Percentiles rank a stretch among this genome's conserved stretches.
Evolutionary conservation across 2,888 invertebrate species (phyloP).

Genomic region (Lasioglossum figueresi): DNA sequence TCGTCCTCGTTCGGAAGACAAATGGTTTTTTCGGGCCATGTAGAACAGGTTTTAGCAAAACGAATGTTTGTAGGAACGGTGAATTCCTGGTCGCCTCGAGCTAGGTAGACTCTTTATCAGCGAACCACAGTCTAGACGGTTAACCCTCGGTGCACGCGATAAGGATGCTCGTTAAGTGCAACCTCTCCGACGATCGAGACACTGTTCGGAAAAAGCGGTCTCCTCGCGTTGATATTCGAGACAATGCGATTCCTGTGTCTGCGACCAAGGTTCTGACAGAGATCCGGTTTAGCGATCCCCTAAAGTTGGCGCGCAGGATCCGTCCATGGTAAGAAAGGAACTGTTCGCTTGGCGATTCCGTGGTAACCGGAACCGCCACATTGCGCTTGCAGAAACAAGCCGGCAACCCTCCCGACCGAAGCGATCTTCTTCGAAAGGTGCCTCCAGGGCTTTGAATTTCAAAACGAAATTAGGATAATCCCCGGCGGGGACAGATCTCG

Average conservation of each 20-base stretch:
- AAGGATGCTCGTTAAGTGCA: slow-evolving; percentile 5
- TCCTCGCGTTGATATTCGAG: not conserved
- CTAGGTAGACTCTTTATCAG: not conserved
- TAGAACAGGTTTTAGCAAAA: not conserved
- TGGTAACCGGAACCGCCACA: not conserved
- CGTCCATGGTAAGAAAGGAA: not conserved
- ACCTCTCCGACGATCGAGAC: not conserved
- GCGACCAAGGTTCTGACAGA: not conserved
- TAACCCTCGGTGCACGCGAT: not conserved
- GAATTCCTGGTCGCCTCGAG: not conserved
- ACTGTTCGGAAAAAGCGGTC: not conserved
- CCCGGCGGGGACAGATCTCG: not conserved
- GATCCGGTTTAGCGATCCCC: not conserved
- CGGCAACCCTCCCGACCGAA: not conserved
- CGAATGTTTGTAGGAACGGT: not conserved
- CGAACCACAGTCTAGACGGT: not conserved
- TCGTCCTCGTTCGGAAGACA: not conserved
- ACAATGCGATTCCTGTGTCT: not conserved
- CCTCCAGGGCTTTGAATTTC: not conserved
- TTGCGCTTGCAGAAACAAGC: not conserved
- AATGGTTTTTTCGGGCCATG: not conserved
- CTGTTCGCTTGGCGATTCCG: not conserved
- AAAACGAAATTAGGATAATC: slow-evolving; percentile 10
- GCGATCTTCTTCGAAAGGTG: not conserved
- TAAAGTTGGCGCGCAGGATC: not conserved